phyloP scores from a whole-genome alignment of 30 jellyfish, hydroid and myxozoan genomes.

The Hydractinia echinata region DNA sequence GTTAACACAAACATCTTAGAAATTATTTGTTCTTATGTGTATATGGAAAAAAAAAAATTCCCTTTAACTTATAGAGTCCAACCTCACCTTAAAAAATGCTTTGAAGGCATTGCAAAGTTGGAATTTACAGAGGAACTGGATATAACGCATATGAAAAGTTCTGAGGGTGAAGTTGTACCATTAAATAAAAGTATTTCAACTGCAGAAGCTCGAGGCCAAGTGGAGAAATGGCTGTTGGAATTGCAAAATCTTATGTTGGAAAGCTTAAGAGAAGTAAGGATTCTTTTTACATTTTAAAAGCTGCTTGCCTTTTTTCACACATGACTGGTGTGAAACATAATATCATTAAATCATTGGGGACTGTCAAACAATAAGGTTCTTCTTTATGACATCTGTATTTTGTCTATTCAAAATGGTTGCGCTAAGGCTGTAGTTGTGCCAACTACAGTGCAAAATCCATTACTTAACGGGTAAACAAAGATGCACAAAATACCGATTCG shows the following conservation, averaged over 20 bases:
- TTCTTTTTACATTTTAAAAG: neutral
- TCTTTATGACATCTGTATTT: too few relatives aligned
- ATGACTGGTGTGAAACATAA: too few relatives aligned
- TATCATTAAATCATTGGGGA: too few relatives aligned
- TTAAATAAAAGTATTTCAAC: constrained; percentile 79
- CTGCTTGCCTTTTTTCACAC: too few relatives aligned
- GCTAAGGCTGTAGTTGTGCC: too few relatives aligned
- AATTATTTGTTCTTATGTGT: neutral
- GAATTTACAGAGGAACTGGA: constrained; percentile 96
- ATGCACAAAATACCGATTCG: too few relatives aligned
- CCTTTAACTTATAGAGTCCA: constrained; percentile 51
- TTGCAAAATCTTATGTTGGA: constrained; percentile 85
- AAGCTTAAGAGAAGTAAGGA: constrained; percentile 74
- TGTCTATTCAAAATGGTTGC: too few relatives aligned
- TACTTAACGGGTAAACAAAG: too few relatives aligned
- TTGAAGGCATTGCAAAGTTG: constrained; percentile 93
- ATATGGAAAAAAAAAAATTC: neutral
- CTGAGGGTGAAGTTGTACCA: constrained; percentile 98
- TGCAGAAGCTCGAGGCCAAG: constrained; percentile 98
- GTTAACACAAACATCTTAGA: neutral
- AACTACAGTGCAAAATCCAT: too few relatives aligned
- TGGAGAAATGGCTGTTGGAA: constrained; percentile 96
- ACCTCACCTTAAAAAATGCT: constrained; percentile 94
- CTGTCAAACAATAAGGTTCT: too few relatives aligned
- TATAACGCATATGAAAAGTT: constrained; percentile 96